Evolutionary conservation across 2,888 invertebrate genomes (phyloP), one percentile per base, ranked within the genome.

Genomic region (Sphecodes monilicornis): DNA sequence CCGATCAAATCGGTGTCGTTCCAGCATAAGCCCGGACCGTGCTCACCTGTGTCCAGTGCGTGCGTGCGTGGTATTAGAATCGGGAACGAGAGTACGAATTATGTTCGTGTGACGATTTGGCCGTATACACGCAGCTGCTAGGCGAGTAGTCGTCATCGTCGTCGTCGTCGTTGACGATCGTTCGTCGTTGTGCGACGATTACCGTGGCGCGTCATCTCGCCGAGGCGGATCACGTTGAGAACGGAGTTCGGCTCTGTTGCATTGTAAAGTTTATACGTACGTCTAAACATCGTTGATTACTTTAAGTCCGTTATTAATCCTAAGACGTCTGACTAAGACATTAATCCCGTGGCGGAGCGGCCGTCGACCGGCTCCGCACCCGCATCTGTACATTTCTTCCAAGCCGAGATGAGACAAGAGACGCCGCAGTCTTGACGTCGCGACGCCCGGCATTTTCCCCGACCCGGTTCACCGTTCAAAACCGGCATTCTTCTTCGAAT

Each of bases 201-300:
- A 76, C 57, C 32, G 60, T 36, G 60, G 46, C 46, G 79, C 60
- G 43, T 70, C 22, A 57, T 60, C 60, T 50, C 71, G 71, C 80
- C 50, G 70, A 78, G 73, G 60, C 72, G 72, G 80, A 78, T 70
- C 80, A 79, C 80, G 79, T 87, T 79, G 86, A 43, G 54, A 36
- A 89, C 36, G 66, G 78, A 77, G 91, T 92, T 91, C 91, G 90
- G 90, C 92, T 93, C 92, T 91, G 92, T 93, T 93, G 91, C 89
- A 91, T 93, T 93, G 92, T 92, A 93, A 93, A 93, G 92, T 93
- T 93, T 93, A 92, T 92, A 91, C 88, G 88, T 91, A 92, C 89
- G 88, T 89, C 88, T 90, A 91, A 82, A 76, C 87, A 90, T 85
- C 92, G 93, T 93, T 93, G 90, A 92, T 93, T 92, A 92, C 85